A percentile compares a stretch with the other conserved stretches of the same genome.
phyloP scores from a whole-genome alignment of 2,797 vertebrate genomes.

The Syndactyla subalaris region DNA sequence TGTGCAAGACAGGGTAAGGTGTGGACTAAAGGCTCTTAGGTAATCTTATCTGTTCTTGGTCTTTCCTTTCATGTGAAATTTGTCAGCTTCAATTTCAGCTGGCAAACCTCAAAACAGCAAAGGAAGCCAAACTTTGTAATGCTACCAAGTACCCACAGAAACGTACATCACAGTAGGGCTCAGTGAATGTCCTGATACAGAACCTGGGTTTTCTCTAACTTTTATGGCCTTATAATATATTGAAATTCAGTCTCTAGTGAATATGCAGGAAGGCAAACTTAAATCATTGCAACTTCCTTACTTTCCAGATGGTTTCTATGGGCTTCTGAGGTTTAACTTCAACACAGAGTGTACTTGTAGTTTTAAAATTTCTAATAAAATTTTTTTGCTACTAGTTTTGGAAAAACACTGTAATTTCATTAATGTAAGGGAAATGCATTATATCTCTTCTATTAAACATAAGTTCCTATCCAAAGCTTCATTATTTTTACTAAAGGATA shows the following conservation, averaged over 20 bases:
- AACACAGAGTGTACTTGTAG: neutral
- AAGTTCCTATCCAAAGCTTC: neutral
- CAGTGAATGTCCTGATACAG: neutral
- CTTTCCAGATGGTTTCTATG: conserved; percentile 39
- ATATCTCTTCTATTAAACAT: neutral
- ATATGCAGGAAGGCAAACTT: conserved; percentile 61
- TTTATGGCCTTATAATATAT: conserved; percentile 50
- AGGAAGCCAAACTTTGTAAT: neutral
- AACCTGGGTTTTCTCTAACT: conserved; percentile 28
- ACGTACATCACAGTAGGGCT: neutral
- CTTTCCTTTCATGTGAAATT: neutral
- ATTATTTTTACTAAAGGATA: neutral
- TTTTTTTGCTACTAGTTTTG: neutral
- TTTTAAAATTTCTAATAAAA: neutral
- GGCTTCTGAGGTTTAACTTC: conserved; percentile 23
- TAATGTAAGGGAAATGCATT: neutral
- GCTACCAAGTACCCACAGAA: neutral
- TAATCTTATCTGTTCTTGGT: neutral
- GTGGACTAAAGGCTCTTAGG: neutral
- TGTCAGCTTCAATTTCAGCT: neutral
- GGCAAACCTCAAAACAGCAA: neutral
- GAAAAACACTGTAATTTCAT: neutral
- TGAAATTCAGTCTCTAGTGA: conserved; percentile 54
- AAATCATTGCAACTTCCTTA: conserved; percentile 45
- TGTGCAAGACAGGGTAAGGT: neutral